These are phyloP conservation scores for Gambelia wislizenii DNA, from an alignment of 2,797 vertebrate species.

Conservation along the genomic window DNA sequence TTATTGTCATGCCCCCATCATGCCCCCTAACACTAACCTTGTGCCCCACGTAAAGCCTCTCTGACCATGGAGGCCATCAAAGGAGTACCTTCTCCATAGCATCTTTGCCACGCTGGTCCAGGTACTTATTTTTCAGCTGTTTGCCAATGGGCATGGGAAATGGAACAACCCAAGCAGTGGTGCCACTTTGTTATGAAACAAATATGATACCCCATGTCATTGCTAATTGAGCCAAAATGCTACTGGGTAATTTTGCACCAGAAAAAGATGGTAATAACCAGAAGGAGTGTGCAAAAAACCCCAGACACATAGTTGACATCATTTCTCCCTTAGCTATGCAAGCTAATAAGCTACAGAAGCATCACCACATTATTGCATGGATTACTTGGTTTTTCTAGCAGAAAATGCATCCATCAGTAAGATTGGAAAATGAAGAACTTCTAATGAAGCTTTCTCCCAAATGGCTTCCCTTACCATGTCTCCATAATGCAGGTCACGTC, in stretches of 20 bases:
- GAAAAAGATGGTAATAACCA: background rate
- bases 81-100: too few relatives aligned
- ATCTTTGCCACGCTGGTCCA: too few relatives aligned
- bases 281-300: background rate
- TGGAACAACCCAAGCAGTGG: constrained; percentile 20
- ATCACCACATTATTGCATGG: background rate
- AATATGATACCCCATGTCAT: accelerated
- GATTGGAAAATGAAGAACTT: background rate
- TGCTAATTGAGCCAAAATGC: background rate
- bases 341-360: background rate
- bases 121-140: constrained; percentile 37
- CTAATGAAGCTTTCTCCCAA: background rate
- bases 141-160: background rate
- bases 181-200: constrained; percentile 20
- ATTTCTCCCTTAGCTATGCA: background rate
- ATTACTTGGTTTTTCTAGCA: accelerated
- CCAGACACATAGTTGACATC: constrained; percentile 7
- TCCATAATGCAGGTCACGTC: accelerated
- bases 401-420: background rate
- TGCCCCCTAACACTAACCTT: too few relatives aligned
- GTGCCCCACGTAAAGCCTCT: too few relatives aligned
- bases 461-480: background rate
- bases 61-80: too few relatives aligned
- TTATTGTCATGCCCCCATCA: too few relatives aligned
- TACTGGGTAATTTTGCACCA: background rate